These are phyloP conservation scores for Takifugu rubripes DNA, from an alignment of 2,797 vertebrate species.

Conservation along the genomic window DNA sequence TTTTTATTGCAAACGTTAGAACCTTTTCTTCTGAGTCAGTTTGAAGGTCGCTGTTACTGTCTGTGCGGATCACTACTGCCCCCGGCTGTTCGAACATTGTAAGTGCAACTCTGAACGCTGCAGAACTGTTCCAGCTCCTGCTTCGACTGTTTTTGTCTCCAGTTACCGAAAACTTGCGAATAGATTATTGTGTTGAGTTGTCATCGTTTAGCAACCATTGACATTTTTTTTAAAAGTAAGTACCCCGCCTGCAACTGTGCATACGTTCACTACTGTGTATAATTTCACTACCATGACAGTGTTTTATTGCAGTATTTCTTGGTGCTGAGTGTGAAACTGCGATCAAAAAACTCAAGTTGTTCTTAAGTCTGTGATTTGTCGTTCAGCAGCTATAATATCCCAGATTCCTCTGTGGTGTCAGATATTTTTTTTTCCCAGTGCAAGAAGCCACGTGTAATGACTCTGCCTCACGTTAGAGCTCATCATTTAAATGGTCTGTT, in stretches of 20 bases:
- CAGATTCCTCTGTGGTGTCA: constrained; percentile 16
- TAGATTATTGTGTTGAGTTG: background rate
- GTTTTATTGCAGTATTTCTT: constrained; percentile 21
- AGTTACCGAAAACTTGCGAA: constrained; percentile 1
- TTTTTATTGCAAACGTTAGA: constrained; percentile 15
- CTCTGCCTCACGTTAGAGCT: too few relatives aligned
- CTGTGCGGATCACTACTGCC: constrained; percentile 57
- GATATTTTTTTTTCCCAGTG: constrained; percentile 23
- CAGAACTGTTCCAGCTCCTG: constrained; percentile 14
- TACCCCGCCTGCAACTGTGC: constrained; percentile 8
- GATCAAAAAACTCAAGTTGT: constrained; percentile 21
- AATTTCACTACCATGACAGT: background rate
- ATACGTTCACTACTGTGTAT: constrained; percentile 8
- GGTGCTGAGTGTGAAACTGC: constrained; percentile 6
- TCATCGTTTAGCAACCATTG: background rate
- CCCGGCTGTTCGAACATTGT: constrained; percentile 60
- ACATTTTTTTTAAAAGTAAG: background rate
- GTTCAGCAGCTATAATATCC: constrained; percentile 17
- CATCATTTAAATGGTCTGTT: too few relatives aligned
- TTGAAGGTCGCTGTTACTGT: constrained; percentile 25
- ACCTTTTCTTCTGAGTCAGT: background rate
- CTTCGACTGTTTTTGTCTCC: background rate
- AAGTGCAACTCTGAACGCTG: constrained; percentile 36
- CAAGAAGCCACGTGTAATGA: constrained; percentile 29
- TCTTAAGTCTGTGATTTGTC: background rate